Conservation (phyloP, 2,113 vertebrate species). For the Solenodon paradoxus region DNA sequence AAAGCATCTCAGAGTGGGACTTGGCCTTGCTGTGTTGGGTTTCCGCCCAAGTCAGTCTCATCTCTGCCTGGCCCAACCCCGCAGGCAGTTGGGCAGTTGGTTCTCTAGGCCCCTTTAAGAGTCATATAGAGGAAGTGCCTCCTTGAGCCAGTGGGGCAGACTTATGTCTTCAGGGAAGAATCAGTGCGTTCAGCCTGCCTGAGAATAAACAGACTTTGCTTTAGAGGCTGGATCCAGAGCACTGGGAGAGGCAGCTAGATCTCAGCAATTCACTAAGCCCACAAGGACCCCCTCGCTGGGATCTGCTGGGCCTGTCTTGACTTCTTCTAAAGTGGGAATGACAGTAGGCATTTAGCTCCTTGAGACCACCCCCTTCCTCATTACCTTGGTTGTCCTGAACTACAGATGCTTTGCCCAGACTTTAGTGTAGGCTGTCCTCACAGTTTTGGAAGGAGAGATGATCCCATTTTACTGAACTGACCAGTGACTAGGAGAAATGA, state of each 20-base stretch:
- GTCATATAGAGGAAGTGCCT: neutral
- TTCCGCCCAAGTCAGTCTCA: neutral
- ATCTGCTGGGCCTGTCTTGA: neutral
- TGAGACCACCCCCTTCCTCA: neutral
- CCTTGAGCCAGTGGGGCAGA: neutral
- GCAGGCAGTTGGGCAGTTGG: no score
- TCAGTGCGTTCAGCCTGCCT: neutral
- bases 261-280: neutral
- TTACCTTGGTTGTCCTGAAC: neutral
- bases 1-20: neutral
- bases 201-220: neutral
- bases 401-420: neutral
- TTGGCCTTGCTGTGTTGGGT: neutral
- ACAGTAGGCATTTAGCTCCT: neutral
- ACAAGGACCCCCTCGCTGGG: neutral
- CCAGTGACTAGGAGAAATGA: neutral
- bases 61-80: neutral
- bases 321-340: neutral
- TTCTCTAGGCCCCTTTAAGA: neutral
- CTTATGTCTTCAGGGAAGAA: neutral
- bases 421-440: neutral
- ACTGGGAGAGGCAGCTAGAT: neutral
- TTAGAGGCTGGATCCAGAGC: neutral
- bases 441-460: neutral
- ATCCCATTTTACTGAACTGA: neutral